phyloP scores from a whole-genome alignment of 2,888 invertebrate genomes.

The Conistra vaccinii region DNA sequence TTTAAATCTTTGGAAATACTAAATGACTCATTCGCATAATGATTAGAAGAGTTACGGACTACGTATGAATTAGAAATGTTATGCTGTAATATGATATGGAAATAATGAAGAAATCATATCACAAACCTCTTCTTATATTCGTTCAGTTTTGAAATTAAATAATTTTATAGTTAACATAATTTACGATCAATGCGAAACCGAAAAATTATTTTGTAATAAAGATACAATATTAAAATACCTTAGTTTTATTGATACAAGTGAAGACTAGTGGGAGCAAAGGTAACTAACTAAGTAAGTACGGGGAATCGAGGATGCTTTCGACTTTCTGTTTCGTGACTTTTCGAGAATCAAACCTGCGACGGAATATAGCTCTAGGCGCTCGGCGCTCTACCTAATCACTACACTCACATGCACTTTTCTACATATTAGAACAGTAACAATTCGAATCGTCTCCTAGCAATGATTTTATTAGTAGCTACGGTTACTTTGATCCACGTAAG shows the following conservation, averaged over 20 bases:
- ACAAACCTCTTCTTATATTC: slow-evolving; percentile 4
- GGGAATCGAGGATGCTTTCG: not conserved
- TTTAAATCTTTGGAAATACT: slow-evolving; percentile 20
- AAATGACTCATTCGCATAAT: slow-evolving; percentile 27
- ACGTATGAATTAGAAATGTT: slow-evolving; percentile 19
- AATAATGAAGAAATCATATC: slow-evolving; percentile 25
- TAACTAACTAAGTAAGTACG: not conserved
- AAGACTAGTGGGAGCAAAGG: not conserved
- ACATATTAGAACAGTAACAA: not conserved
- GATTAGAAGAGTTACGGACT: slow-evolving; percentile 3
- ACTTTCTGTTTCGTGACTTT: too few species aligned
- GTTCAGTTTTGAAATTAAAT: slow-evolving; percentile 18
- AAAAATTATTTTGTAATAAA: not conserved
- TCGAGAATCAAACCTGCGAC: not conserved
- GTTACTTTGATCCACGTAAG: slow-evolving; percentile 12
- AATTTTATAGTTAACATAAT: not conserved
- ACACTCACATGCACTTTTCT: not conserved
- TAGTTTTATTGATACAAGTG: not conserved
- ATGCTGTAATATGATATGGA: slow-evolving; percentile 47
- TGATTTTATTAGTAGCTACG: slow-evolving; percentile 9
- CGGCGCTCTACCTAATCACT: not conserved
- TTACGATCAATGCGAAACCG: not conserved
- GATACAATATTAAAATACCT: not conserved
- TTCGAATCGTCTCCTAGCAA: not conserved
- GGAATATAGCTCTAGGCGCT: too few species aligned